These are phyloP conservation scores for Corythornis vintsioides DNA, from an alignment of 2,113 vertebrate species.

Conservation along the genomic window DNA sequence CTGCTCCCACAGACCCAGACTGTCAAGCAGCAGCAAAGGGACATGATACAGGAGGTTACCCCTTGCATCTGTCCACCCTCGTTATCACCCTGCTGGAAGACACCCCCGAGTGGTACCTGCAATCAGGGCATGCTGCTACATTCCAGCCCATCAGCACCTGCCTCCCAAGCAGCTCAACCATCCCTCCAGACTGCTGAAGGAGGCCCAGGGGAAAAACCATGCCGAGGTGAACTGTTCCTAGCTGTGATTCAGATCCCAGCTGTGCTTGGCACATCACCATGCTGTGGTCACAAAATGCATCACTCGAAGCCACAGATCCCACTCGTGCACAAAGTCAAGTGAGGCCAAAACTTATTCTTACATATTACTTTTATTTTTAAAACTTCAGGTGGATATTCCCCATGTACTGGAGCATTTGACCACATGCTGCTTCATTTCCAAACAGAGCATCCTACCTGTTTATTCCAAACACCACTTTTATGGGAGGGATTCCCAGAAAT, in stretches of 20 bases:
- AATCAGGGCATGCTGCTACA: not conserved
- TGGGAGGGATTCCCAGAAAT: not conserved
- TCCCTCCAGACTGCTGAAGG: not conserved
- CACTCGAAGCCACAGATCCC: not conserved
- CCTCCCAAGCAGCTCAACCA: not conserved
- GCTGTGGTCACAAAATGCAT: not conserved
- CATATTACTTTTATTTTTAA: too few relatives aligned
- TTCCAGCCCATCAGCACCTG: not conserved
- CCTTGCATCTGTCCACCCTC: not conserved
- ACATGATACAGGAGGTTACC: rapidly evolving
- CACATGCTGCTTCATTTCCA: rapidly evolving
- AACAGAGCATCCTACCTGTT: rapidly evolving
- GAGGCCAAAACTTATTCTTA: not conserved
- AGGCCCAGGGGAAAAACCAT: not conserved
- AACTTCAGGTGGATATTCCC: not conserved
- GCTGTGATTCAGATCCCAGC: not conserved
- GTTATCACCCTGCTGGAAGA: not conserved
- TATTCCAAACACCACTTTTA: not conserved
- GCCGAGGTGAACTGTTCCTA: not conserved
- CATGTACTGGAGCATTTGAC: not conserved
- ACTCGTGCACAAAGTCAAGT: not conserved
- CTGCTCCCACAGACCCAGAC: not conserved
- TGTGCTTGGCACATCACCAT: not conserved
- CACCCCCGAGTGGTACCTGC: not conserved
- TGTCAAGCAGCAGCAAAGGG: not conserved